A percentile compares a stretch with the other conserved stretches of the same genome.
Conservation (phyloP, 1,140 invertebrate species). For the Augochlora pura region DNA sequence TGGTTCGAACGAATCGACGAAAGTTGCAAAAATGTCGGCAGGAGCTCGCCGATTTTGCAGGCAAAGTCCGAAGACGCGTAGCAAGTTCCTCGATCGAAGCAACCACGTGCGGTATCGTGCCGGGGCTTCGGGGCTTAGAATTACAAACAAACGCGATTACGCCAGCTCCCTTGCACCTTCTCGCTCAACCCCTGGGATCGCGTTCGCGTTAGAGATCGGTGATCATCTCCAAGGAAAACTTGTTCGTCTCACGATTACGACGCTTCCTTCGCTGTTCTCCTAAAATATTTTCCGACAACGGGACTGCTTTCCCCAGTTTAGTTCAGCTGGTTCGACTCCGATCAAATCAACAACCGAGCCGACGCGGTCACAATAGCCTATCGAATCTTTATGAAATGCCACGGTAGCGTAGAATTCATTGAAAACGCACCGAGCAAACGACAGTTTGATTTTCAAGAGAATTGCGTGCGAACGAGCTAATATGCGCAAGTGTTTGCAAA, state of each 20-base stretch:
- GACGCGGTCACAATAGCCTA: too few species aligned
- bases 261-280: too few species aligned
- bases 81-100: constrained; percentile 37
- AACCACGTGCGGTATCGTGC: constrained; percentile 59
- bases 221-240: constrained; percentile 24
- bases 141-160: constrained; percentile 75
- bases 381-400: too few species aligned
- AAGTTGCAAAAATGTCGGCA: not conserved
- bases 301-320: too few species aligned
- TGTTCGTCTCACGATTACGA: not conserved
- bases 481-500: too few species aligned
- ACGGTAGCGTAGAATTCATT: too few species aligned
- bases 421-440: too few species aligned
- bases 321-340: too few species aligned
- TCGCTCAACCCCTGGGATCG: constrained; percentile 28
- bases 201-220: constrained; percentile 23
- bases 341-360: too few species aligned
- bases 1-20: too few species aligned
- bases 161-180: constrained; percentile 52
- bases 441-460: too few species aligned
- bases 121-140: constrained; percentile 72
- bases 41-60: constrained; percentile 16
- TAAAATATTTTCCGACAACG: not conserved
- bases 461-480: too few species aligned
- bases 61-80: constrained; percentile 2